These are phyloP conservation scores for Kuschelorhynchus macadamiae DNA, from an alignment of 2,888 invertebrate species.

Conservation along the genomic window DNA sequence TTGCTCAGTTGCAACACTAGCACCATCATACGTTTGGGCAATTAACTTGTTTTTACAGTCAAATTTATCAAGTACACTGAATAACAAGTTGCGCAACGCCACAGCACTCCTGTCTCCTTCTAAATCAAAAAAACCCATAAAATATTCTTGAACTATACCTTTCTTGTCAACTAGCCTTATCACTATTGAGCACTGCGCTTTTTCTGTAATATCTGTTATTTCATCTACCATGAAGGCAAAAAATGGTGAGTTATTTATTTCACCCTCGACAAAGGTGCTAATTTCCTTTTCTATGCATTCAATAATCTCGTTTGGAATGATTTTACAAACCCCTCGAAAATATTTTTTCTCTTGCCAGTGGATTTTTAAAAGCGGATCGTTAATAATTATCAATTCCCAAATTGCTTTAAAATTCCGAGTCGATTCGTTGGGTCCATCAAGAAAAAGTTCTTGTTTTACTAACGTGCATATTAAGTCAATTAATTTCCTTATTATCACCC, in stretches of 20 bases:
- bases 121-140: conserved; percentile 52
- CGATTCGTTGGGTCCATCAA: too few species aligned
- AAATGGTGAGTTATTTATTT: conserved; percentile 28
- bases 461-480: too few species aligned
- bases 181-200: conserved; percentile 25
- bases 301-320: conserved; percentile 39
- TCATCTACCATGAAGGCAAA: conserved; percentile 33
- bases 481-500: too few species aligned
- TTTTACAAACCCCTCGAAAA: conserved; percentile 6
- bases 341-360: conserved; percentile 24
- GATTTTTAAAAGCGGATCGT: conserved; percentile 1
- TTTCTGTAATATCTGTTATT: conserved; percentile 38
- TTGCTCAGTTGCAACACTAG: conserved; percentile 49
- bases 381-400: background rate
- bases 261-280: conserved; percentile 14
- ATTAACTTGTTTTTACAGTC: conserved; percentile 49
- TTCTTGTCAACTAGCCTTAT: conserved; percentile 27
- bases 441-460: too few species aligned
- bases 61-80: conserved; percentile 41
- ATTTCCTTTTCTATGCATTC: conserved; percentile 17
- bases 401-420: conserved; percentile 21
- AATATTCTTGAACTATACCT: conserved; percentile 37
- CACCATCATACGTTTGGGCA: conserved; percentile 54
- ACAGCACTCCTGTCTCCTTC: conserved; percentile 34
- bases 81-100: conserved; percentile 17